Percentiles rank a stretch among this genome's conserved stretches.
Evolutionary conservation across 2,113 vertebrate species (phyloP).

Genomic region (Dicaeum eximium): DNA sequence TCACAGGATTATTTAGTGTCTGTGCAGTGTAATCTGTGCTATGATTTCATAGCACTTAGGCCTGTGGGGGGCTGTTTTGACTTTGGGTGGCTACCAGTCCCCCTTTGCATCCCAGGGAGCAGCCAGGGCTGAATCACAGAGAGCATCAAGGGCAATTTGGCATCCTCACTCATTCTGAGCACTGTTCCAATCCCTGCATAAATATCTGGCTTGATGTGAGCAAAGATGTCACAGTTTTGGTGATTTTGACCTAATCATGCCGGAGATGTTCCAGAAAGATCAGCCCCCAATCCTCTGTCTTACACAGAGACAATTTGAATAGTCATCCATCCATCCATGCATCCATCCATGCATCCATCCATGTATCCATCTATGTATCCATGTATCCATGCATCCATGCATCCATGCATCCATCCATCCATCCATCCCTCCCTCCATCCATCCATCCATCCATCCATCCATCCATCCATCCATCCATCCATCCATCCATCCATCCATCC

Average conservation of each 20-base stretch:
- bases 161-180: neutral
- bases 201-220: neutral
- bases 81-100: neutral
- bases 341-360: neutral
- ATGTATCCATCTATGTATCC: neutral
- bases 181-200: neutral
- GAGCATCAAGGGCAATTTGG: neutral
- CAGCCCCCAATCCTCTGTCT: neutral
- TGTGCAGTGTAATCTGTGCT: neutral
- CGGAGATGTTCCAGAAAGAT: neutral
- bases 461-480: neutral
- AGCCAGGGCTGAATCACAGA: neutral
- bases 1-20: neutral
- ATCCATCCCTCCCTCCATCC: neutral
- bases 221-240: neutral
- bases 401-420: neutral
- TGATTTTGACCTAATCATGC: neutral
- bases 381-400: neutral
- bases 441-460: neutral
- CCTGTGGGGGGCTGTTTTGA: neutral
- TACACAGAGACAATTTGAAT: no score
- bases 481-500: neutral
- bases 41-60: neutral
- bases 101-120: neutral
- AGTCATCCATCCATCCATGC: neutral